Evolutionary conservation across 2,888 invertebrate genomes (phyloP).

Genomic region (Vannuccia rotundouncinata): DNA sequence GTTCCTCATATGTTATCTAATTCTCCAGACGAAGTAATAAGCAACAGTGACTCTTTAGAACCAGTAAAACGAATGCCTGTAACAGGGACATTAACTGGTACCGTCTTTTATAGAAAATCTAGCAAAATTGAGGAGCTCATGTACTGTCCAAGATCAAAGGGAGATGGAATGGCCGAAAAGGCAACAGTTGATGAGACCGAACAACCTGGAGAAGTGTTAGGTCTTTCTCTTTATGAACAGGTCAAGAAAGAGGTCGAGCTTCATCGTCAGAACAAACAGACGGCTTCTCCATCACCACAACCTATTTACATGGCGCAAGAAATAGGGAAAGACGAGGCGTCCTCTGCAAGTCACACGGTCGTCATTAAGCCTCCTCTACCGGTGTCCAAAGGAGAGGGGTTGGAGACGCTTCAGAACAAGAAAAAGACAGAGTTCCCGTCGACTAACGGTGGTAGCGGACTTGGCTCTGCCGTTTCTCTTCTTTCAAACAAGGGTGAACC

Average conservation of each 20-base stretch:
- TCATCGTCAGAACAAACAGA: background rate
- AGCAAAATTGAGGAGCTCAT: constrained; percentile 8
- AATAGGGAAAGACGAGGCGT: background rate
- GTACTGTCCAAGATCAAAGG: constrained; percentile 4
- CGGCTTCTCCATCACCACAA: background rate
- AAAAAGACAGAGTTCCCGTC: background rate
- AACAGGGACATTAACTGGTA: background rate
- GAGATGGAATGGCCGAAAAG: background rate
- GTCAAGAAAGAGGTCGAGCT: constrained; percentile 3
- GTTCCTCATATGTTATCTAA: background rate
- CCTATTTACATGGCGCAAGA: background rate
- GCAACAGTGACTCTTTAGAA: background rate
- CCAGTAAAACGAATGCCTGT: background rate
- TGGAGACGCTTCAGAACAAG: too few relatives aligned
- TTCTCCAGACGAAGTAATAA: too few relatives aligned
- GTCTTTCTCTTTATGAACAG: background rate
- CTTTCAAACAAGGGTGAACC: background rate
- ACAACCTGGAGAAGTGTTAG: background rate
- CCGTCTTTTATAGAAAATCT: background rate
- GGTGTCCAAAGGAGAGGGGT: background rate
- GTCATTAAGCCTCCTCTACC: background rate
- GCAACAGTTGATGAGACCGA: background rate
- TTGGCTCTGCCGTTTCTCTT: background rate
- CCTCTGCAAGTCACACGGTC: background rate
- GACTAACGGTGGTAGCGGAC: background rate